Conservation (phyloP, 2,113 vertebrate species). For the Neofelis nebulosa region DNA sequence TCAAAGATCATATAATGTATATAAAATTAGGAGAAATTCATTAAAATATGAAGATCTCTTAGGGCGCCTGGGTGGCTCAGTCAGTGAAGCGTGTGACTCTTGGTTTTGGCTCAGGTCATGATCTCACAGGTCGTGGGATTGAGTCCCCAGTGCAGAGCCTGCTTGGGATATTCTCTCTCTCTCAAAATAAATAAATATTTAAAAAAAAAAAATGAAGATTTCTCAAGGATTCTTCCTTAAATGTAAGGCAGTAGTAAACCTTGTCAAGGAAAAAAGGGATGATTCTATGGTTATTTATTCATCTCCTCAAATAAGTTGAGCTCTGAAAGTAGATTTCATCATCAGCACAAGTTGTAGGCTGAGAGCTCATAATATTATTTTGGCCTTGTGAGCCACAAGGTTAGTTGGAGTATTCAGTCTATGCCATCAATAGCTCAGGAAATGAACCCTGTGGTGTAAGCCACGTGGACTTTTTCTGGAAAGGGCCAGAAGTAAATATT, state of each 20-base stretch:
- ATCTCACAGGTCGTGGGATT: too few species aligned
- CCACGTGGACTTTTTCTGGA: not conserved
- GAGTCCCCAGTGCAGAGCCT: too few species aligned
- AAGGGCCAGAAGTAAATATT: not conserved
- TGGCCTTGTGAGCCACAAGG: not conserved
- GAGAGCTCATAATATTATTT: not conserved
- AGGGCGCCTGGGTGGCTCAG: too few species aligned
- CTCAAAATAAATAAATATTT: too few species aligned
- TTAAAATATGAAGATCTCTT: not conserved
- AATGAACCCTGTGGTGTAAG: not conserved
- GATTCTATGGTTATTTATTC: not conserved
- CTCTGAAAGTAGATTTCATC: not conserved
- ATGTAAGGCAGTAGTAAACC: not conserved
- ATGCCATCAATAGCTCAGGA: not conserved
- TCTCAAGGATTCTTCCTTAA: not conserved
- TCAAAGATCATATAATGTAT: not conserved
- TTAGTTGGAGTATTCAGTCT: not conserved
- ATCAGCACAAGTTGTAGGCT: not conserved
- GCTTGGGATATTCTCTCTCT: too few species aligned
- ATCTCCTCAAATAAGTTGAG: not conserved
- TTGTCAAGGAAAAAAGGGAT: not conserved
- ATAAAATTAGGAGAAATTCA: slow-evolving; percentile 1
- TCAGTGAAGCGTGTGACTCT: too few species aligned
- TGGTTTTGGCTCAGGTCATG: too few species aligned
- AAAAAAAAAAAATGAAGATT: not conserved